These are phyloP conservation scores for Chorisops tibialis DNA, from an alignment of 2,888 invertebrate genomes.

Conservation along the genomic window DNA sequence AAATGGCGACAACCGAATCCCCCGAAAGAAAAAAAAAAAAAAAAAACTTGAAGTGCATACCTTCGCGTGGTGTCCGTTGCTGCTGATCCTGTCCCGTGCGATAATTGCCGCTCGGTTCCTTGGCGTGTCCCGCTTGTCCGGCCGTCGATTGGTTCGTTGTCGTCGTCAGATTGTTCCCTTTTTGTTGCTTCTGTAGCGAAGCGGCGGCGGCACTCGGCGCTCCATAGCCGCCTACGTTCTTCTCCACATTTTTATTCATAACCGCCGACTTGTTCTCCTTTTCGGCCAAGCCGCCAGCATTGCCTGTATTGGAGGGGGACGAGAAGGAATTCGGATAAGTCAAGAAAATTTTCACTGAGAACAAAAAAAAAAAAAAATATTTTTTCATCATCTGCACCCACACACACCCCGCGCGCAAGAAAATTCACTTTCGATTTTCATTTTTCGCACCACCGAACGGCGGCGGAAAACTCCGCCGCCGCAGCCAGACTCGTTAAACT, in stretches of 20 bases:
- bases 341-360: too few relatives aligned
- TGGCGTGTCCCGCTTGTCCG: not conserved
- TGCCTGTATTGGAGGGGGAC: not conserved
- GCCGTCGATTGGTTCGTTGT: not conserved
- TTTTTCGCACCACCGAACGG: too few relatives aligned
- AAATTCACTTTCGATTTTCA: not conserved
- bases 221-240: conserved; percentile 34
- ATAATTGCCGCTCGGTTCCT: conserved; percentile 38
- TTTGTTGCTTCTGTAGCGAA: conserved; percentile 3
- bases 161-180: not conserved
- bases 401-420: conserved; percentile 14
- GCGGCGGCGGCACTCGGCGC: not conserved
- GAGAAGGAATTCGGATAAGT: conserved; percentile 1
- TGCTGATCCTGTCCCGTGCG: conserved; percentile 43
- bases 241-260: conserved; percentile 48
- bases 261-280: conserved; percentile 51
- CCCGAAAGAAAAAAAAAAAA: too few relatives aligned
- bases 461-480: too few relatives aligned
- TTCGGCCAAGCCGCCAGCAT: conserved; percentile 39
- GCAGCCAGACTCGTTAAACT: too few relatives aligned
- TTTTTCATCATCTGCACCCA: not conserved
- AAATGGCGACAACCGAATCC: too few relatives aligned
- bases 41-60: too few relatives aligned
- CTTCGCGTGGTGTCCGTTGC: conserved; percentile 45
- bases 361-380: too few relatives aligned